Base-by-base conservation (phyloP, 2,888 invertebrate species). In the Ornithoptera alexandrae region DNA sequence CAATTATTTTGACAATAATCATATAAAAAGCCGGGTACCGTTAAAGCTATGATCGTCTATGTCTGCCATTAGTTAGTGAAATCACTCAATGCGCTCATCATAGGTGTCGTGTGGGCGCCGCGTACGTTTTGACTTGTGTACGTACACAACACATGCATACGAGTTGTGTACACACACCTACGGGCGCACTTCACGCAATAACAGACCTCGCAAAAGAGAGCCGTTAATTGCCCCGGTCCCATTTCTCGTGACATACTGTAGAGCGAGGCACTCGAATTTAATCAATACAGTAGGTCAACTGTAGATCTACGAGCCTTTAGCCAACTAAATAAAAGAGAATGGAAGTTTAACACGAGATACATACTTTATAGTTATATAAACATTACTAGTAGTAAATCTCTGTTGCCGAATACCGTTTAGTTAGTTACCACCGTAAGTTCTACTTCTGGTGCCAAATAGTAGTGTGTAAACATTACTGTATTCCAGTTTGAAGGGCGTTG, bases 211-310 rank as follows among this genome's bases (percentile, higher is more conserved):
- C 77, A 75, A 78, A 80, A 81, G 78, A 79, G 78, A 76, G 71
- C 81, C 83, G 84, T 83, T 85, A 81, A 82, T 82, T 84, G 84
- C 74, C 81, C 81, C 77, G 78, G 71, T 83, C 80, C 75, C 75
- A 39, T 61, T 69, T 57, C 22, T 56, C 7, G 63, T 68, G 63
- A 72, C 77, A 80, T 74, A 72, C 60, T 70, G 59, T 62, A 20
- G 60, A n/a, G 58, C 50, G 42, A 60, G 56, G 62, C 59, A 63
- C 8, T 58, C 39, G 65, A 66, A 46, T 46, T 30, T 22, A 57
- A 58, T 59, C 62, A 58, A 50, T 59, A 53, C 39, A 39, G 39
- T 39, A 10, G 39, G 24, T 4, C n/a, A 8, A 20, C 20, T 22
- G n/a, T 50, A 50, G 50, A 36, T 59, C 63, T 50, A 64, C 42